Conservation (phyloP, 2,888 invertebrate genomes). For the Andrena marginata region DNA sequence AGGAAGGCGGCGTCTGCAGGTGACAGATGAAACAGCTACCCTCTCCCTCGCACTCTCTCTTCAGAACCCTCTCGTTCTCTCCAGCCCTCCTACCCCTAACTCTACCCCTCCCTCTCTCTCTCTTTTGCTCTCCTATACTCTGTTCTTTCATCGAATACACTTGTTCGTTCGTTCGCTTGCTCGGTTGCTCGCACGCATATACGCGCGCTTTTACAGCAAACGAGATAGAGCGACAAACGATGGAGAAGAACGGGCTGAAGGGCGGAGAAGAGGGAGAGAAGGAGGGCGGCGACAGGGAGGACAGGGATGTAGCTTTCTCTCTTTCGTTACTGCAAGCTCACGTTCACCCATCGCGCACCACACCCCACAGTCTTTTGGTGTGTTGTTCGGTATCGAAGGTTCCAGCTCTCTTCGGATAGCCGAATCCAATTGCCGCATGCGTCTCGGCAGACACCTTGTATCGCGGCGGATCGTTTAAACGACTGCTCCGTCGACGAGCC, state of each 20-base stretch:
- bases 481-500: too few species aligned
- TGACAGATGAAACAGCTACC: constrained; percentile 85
- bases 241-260: not conserved
- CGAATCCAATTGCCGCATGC: constrained; percentile 32
- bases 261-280: not conserved
- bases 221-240: constrained; percentile 19
- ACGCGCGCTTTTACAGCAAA: constrained; percentile 18
- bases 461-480: too few species aligned
- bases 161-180: constrained; percentile 43
- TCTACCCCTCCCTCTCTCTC: constrained; percentile 18
- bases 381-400: constrained; percentile 65
- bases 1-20: constrained; percentile 85
- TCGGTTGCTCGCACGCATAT: constrained; percentile 39
- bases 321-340: constrained; percentile 66
- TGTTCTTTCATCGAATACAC: constrained; percentile 54
- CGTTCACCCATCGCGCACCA: constrained; percentile 67
- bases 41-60: constrained; percentile 69
- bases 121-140: constrained; percentile 15
- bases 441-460: constrained; percentile 30
- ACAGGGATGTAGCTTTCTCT: constrained; percentile 50
- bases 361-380: constrained; percentile 68
- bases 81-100: constrained; percentile 26
- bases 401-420: constrained; percentile 62
- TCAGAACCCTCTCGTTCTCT: constrained; percentile 58
- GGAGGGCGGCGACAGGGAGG: not conserved